These are phyloP conservation scores for Itoplectis maculator DNA, from an alignment of 2,888 invertebrate genomes.

Conservation along the genomic window DNA sequence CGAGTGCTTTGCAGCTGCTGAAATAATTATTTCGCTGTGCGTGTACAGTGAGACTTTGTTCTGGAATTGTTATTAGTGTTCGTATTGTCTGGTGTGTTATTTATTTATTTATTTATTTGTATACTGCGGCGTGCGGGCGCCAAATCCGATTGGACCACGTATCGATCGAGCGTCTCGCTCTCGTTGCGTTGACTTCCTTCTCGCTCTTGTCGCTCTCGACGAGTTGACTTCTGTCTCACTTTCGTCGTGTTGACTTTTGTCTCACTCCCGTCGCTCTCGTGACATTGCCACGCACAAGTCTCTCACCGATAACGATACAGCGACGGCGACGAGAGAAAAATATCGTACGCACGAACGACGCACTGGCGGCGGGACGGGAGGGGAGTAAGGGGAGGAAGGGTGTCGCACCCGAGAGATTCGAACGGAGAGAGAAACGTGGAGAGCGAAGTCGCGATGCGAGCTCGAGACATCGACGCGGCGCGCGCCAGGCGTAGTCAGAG, in stretches of 20 bases:
- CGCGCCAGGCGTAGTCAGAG: neutral
- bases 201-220: no score
- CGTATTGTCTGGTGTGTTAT: no score
- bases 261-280: conserved; percentile 19
- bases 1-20: neutral
- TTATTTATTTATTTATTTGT: no score
- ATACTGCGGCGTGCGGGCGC: no score
- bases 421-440: conserved; percentile 28
- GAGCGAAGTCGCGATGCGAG: conserved; percentile 37
- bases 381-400: conserved; percentile 8
- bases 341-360: conserved; percentile 25
- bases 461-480: conserved; percentile 18
- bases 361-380: no score
- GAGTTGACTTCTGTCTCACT: neutral
- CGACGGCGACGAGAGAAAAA: conserved; percentile 28
- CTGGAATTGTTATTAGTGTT: no score
- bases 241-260: neutral
- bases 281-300: conserved; percentile 40
- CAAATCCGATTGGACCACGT: no score
- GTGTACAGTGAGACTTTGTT: no score
- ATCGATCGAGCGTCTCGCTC: no score
- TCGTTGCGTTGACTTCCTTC: no score
- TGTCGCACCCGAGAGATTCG: conserved; percentile 28
- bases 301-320: conserved; percentile 57
- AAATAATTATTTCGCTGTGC: neutral